phyloP scores from a whole-genome alignment of 2,888 invertebrate species.

The Aplocera efformata region DNA sequence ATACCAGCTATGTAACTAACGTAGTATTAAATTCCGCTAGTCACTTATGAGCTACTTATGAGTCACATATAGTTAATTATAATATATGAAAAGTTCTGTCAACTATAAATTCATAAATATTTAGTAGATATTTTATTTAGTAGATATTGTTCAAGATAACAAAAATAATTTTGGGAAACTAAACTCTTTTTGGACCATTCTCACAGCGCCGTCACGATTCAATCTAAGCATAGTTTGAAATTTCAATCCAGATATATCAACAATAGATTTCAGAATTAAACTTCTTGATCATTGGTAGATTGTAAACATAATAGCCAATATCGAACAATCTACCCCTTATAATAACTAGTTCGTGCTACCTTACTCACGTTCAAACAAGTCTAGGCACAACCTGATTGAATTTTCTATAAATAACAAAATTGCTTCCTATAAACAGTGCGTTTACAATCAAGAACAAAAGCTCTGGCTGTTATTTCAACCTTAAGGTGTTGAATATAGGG shows the following conservation, averaged over 20 bases:
- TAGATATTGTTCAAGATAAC: too few species aligned
- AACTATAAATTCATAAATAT: too few species aligned
- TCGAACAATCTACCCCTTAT: constrained; percentile 15
- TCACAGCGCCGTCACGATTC: too few species aligned
- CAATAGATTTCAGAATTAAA: neutral
- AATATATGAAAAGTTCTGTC: too few species aligned
- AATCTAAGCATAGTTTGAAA: too few species aligned
- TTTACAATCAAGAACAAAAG: constrained; percentile 8
- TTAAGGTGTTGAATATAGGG: constrained; percentile 12
- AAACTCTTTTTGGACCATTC: too few species aligned
- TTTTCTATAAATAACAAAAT: constrained; percentile 28
- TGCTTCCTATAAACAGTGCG: constrained; percentile 25
- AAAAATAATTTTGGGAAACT: too few species aligned
- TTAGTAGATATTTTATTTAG: too few species aligned
- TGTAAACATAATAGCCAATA: constrained; percentile 9
- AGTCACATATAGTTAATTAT: too few species aligned
- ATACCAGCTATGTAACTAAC: too few species aligned
- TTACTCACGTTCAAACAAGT: constrained; percentile 13
- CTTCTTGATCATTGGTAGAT: neutral
- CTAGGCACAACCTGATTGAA: constrained; percentile 24
- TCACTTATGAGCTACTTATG: too few species aligned
- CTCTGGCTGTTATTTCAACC: neutral
- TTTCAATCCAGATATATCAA: neutral
- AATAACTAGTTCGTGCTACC: constrained; percentile 14
- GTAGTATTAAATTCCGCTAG: too few species aligned